Evolutionary conservation across 2,797 vertebrate genomes (phyloP).

Genomic region (Argyrosomus regius): DNA sequence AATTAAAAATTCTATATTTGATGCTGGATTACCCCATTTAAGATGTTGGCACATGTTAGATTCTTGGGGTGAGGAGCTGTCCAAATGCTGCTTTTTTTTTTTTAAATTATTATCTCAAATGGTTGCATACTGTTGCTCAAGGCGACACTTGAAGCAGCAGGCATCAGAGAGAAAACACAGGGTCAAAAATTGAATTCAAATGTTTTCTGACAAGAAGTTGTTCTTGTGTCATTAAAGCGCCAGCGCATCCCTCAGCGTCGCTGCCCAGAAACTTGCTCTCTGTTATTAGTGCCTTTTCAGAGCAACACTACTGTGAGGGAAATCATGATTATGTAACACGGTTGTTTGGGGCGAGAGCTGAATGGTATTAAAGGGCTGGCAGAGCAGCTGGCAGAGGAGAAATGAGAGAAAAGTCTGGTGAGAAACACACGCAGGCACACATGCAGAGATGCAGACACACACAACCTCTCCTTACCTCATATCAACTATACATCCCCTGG

Average conservation of each 20-base stretch:
- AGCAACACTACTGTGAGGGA: slow-evolving; percentile 33
- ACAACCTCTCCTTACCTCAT: slow-evolving; percentile 46
- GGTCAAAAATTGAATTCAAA: slow-evolving; percentile 47
- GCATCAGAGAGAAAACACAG: slow-evolving; percentile 23
- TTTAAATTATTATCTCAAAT: slow-evolving; percentile 15
- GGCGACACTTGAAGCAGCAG: slow-evolving; percentile 21
- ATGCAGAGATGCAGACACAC: slow-evolving; percentile 14
- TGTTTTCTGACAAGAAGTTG: slow-evolving; percentile 46
- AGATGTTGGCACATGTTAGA: slow-evolving; percentile 13
- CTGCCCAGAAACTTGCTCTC: slow-evolving; percentile 37
- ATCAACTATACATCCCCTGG: slow-evolving; percentile 47
- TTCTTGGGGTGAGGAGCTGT: slow-evolving; percentile 7
- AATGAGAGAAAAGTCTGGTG: slow-evolving; percentile 31
- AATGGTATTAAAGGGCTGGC: slow-evolving; percentile 56
- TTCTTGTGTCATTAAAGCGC: slow-evolving; percentile 46
- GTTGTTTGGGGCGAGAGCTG: slow-evolving; percentile 54
- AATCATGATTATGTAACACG: slow-evolving; percentile 63
- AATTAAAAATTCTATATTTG: slow-evolving; percentile 14
- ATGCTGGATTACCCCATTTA: slow-evolving; percentile 23
- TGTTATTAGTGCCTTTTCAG: slow-evolving; percentile 53
- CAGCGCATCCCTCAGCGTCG: slow-evolving; percentile 21
- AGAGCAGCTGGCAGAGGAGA: slow-evolving; percentile 56
- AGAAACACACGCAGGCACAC: not conserved
- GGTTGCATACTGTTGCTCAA: slow-evolving; percentile 21
- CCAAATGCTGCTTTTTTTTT: slow-evolving; percentile 9